Evolutionary conservation across 2,797 vertebrate genomes (phyloP).

Genomic region (Acrossocheilus fasciatus): DNA sequence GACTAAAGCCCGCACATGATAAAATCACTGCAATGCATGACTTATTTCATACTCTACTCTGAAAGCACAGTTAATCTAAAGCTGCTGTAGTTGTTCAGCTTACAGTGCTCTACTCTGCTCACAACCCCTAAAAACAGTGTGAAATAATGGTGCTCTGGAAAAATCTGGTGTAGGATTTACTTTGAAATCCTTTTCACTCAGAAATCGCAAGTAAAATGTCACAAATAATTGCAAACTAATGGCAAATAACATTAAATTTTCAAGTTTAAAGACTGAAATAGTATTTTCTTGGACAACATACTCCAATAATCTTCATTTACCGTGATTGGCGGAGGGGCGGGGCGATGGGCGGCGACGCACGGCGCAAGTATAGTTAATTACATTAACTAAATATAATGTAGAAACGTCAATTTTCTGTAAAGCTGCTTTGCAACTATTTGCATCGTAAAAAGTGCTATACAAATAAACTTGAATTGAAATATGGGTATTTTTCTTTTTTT

Average conservation of each 20-base stretch:
- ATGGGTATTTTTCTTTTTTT: neutral
- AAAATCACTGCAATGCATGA: neutral
- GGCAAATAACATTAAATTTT: neutral
- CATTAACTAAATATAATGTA: too few species aligned
- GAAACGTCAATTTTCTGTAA: too few species aligned
- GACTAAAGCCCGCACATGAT: neutral
- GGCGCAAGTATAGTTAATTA: too few species aligned
- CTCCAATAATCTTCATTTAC: neutral
- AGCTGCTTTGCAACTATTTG: too few species aligned
- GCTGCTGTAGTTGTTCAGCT: neutral
- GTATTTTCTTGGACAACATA: neutral
- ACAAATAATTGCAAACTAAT: neutral
- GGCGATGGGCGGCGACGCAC: too few species aligned
- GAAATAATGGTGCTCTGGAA: too few species aligned
- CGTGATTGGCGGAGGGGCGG: too few species aligned
- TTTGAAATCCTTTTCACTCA: neutral
- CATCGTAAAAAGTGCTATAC: too few species aligned
- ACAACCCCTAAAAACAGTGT: too few species aligned
- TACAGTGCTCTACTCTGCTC: too few species aligned
- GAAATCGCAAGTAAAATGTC: neutral
- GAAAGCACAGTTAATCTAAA: neutral
- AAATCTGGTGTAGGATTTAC: too few species aligned
- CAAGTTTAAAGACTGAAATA: neutral
- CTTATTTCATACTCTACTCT: neutral
- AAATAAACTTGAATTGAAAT: neutral